Percentiles rank a stretch among this genome's conserved stretches.
Evolutionary conservation across 2,113 vertebrate genomes (phyloP).

Genomic region (Labeo catla): DNA sequence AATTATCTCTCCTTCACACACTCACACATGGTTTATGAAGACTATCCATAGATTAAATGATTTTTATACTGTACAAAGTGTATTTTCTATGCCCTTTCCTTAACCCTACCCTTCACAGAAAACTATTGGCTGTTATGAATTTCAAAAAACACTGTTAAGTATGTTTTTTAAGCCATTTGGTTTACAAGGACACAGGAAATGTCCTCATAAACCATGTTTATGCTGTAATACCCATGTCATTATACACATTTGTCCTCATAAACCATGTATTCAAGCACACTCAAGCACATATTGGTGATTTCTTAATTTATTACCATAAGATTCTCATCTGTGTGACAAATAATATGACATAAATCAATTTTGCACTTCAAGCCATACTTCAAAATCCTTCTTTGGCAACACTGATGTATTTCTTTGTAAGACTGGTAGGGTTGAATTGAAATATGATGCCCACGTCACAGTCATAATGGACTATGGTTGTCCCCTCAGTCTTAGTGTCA

Average conservation of each 20-base stretch:
- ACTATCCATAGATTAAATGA: too few relatives aligned
- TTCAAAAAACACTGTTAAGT: too few relatives aligned
- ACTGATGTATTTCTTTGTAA: background rate
- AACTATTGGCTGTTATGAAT: too few relatives aligned
- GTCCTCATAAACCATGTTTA: background rate
- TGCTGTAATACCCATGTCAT: background rate
- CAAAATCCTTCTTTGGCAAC: constrained; percentile 1
- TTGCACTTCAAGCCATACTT: background rate
- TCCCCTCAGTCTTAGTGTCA: constrained; percentile 60
- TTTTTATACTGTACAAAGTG: too few relatives aligned
- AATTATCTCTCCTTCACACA: too few relatives aligned
- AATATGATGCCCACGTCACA: constrained; percentile 12
- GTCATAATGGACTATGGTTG: constrained; percentile 57
- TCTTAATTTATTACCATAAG: constrained; percentile 1
- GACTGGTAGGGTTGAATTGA: constrained; percentile 12
- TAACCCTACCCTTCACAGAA: too few relatives aligned
- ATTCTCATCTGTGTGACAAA: background rate
- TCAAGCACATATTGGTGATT: background rate
- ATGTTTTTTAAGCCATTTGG: too few relatives aligned
- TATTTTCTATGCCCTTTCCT: too few relatives aligned
- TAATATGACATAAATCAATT: background rate
- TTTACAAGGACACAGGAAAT: too few relatives aligned
- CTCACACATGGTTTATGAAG: too few relatives aligned
- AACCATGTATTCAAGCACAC: background rate
- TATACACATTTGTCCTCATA: background rate